Conservation (phyloP, 2,113 vertebrate genomes). For the Tachycineta bicolor region DNA sequence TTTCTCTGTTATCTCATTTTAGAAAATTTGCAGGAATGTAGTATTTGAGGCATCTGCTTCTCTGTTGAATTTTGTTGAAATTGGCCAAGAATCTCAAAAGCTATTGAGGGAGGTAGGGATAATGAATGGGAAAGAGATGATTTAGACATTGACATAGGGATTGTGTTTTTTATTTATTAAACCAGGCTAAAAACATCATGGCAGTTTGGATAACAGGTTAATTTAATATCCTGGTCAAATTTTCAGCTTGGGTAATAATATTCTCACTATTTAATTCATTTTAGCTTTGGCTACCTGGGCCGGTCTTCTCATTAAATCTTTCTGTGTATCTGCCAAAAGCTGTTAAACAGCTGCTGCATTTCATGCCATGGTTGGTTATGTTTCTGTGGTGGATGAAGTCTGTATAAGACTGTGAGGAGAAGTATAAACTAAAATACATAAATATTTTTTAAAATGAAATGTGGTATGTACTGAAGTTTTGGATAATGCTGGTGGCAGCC, state of each 20-base stretch:
- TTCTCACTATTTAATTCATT: slow-evolving; percentile 32
- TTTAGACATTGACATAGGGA: neutral
- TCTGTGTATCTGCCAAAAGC: neutral
- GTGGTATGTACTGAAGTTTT: neutral
- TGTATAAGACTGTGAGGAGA: neutral
- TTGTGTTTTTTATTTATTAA: neutral
- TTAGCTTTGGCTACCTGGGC: neutral
- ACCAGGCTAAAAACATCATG: neutral
- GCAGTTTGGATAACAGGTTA: neutral
- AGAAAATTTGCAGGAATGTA: neutral
- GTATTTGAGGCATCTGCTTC: neutral
- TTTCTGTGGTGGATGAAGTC: neutral
- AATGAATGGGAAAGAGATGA: neutral
- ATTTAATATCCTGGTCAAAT: slow-evolving; percentile 24
- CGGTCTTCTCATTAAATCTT: slow-evolving; percentile 5
- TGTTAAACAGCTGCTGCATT: neutral
- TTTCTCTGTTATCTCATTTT: neutral
- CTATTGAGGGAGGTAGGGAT: neutral
- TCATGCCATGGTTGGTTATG: neutral
- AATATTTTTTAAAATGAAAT: neutral
- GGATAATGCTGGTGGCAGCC: neutral
- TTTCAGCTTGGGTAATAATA: neutral
- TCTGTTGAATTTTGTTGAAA: neutral
- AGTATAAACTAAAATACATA: neutral
- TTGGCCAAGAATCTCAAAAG: neutral